These are phyloP conservation scores for Urocolius indicus DNA, from an alignment of 2,113 vertebrate species.

Conservation along the genomic window DNA sequence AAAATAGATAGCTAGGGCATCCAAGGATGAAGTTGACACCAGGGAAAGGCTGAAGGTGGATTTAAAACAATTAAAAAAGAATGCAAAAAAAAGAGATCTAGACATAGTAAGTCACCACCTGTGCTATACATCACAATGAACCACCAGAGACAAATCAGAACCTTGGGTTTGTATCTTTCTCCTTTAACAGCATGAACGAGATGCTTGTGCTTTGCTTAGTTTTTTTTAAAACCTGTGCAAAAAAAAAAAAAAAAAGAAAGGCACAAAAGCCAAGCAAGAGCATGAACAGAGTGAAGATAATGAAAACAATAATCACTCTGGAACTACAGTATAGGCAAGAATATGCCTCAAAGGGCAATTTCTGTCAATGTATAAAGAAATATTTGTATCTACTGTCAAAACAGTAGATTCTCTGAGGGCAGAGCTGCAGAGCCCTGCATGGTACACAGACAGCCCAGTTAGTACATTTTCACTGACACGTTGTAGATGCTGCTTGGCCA, in stretches of 20 bases:
- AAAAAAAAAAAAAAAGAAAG: too few species aligned
- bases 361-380: too few species aligned
- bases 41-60: background rate
- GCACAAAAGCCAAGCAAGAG: background rate
- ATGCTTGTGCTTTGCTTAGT: background rate
- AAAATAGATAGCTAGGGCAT: background rate
- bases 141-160: background rate
- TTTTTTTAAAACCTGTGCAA: background rate
- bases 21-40: background rate
- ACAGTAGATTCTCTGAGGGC: background rate
- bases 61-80: background rate
- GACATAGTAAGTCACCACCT: background rate
- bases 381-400: background rate
- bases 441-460: too few species aligned
- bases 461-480: accelerated
- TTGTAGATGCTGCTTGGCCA: background rate
- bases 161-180: background rate
- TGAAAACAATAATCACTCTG: background rate
- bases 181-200: background rate
- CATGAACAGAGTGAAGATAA: background rate
- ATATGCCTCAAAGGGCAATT: background rate
- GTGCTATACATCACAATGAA: background rate
- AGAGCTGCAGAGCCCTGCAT: background rate
- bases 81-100: background rate
- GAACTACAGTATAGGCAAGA: background rate